phyloP scores from a whole-genome alignment of 2,888 invertebrate species.

The Anaspis maculata region DNA sequence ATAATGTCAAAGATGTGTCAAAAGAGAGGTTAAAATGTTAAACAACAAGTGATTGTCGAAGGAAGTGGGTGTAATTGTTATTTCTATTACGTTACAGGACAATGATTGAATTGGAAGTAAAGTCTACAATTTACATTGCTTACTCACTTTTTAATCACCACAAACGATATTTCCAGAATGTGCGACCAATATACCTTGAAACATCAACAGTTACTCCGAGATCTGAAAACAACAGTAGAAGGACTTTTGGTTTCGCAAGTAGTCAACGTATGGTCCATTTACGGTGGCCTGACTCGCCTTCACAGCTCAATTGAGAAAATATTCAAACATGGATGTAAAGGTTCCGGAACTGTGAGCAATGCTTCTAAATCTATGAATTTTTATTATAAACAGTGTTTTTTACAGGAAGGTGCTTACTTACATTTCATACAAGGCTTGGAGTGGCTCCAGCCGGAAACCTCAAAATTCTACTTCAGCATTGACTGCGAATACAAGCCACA shows the following conservation, averaged over 20 bases:
- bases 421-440: slow-evolving; percentile 51
- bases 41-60: too few species aligned
- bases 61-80: too few species aligned
- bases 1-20: too few species aligned
- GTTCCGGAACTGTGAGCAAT: slow-evolving; percentile 7
- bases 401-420: slow-evolving; percentile 47
- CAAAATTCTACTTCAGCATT: slow-evolving; percentile 43
- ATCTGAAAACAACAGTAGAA: slow-evolving; percentile 50
- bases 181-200: slow-evolving; percentile 21
- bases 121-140: too few species aligned
- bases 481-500: slow-evolving; percentile 41
- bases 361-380: not conserved
- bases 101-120: too few species aligned
- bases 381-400: slow-evolving; percentile 3
- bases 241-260: slow-evolving; percentile 48
- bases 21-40: too few species aligned
- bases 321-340: slow-evolving; percentile 48
- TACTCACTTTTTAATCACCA: not conserved
- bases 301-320: slow-evolving; percentile 49
- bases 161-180: slow-evolving; percentile 2
- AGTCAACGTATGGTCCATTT: slow-evolving; percentile 53
- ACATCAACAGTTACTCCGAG: slow-evolving; percentile 45
- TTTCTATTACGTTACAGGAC: too few species aligned
- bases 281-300: slow-evolving; percentile 50
- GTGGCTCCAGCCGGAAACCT: slow-evolving; percentile 51